A percentile compares a stretch with the other conserved stretches of the same genome.
Conservation (phyloP, 53 echinoderm and acorn worm species). For the Luidia sarsii region DNA sequence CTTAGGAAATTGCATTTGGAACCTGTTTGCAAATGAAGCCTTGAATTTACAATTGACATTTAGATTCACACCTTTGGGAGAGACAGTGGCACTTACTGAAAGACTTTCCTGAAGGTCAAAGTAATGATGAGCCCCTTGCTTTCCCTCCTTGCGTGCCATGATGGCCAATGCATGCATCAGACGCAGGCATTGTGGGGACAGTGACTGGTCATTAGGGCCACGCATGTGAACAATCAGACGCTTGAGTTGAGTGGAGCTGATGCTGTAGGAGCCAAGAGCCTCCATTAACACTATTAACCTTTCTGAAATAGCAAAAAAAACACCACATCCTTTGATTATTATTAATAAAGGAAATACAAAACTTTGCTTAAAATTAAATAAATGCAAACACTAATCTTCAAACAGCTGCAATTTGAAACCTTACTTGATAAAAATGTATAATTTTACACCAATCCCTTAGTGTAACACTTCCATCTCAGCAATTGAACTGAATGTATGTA, state of each 20-base stretch:
- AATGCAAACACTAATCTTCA: too few relatives aligned
- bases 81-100: constrained; percentile 66
- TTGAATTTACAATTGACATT: background rate
- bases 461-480: too few relatives aligned
- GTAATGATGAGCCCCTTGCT: constrained; percentile 89
- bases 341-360: too few relatives aligned
- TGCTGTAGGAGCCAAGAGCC: constrained; percentile 90
- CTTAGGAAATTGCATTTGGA: too few relatives aligned
- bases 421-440: too few relatives aligned
- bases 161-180: constrained; percentile 85
- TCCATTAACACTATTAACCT: constrained; percentile 84
- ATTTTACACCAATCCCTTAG: too few relatives aligned
- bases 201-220: constrained; percentile 74
- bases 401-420: too few relatives aligned
- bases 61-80: background rate
- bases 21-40: background rate
- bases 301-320: constrained; percentile 49
- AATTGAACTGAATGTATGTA: too few relatives aligned
- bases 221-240: constrained; percentile 86
- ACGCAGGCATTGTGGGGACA: constrained; percentile 75
- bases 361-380: too few relatives aligned
- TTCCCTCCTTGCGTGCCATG: constrained; percentile 93
- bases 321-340: too few relatives aligned
- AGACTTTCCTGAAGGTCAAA: constrained; percentile 92
- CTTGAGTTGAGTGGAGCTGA: constrained; percentile 88